Evolutionary conservation across 92 coral and sea anemone genomes (phyloP).

Genomic region (Paramuricea clavata): DNA sequence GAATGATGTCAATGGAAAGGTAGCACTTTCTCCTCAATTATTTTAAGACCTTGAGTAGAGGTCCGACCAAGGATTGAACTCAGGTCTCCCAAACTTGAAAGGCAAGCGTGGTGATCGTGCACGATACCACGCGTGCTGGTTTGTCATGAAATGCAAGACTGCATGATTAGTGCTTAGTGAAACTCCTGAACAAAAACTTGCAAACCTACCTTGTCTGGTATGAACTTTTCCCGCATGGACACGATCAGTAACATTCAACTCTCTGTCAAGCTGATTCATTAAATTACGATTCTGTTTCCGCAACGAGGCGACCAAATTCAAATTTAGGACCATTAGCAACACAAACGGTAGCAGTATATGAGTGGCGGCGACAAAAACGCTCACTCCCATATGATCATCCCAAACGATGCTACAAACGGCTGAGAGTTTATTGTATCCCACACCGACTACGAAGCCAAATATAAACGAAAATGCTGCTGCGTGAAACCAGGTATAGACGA

Average conservation of each 20-base stretch:
- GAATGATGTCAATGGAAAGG: too few species aligned
- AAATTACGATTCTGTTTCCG: constrained; percentile 29
- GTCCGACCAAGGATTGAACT: too few species aligned
- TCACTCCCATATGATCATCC: constrained; percentile 47
- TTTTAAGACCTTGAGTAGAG: too few species aligned
- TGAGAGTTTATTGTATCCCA: constrained; percentile 50
- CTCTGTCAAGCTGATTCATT: background rate
- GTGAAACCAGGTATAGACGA: constrained; percentile 66
- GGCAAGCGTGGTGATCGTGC: too few species aligned
- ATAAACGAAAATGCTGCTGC: constrained; percentile 38
- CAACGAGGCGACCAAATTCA: background rate
- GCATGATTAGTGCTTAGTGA: too few species aligned
- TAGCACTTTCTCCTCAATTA: too few species aligned
- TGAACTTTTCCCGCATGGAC: background rate
- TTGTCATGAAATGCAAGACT: too few species aligned
- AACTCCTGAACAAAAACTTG: too few species aligned
- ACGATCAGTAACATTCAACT: background rate
- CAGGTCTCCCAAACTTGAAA: too few species aligned
- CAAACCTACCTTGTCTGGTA: constrained; percentile 14
- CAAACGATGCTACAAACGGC: constrained; percentile 67
- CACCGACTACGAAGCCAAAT: constrained; percentile 40
- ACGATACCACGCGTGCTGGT: too few species aligned
- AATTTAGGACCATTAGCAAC: background rate
- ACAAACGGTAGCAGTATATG: constrained; percentile 58
- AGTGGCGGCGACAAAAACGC: background rate